Evolutionary conservation across 2,797 vertebrate species (phyloP).

Genomic region (Sphenopsis melanotis): DNA sequence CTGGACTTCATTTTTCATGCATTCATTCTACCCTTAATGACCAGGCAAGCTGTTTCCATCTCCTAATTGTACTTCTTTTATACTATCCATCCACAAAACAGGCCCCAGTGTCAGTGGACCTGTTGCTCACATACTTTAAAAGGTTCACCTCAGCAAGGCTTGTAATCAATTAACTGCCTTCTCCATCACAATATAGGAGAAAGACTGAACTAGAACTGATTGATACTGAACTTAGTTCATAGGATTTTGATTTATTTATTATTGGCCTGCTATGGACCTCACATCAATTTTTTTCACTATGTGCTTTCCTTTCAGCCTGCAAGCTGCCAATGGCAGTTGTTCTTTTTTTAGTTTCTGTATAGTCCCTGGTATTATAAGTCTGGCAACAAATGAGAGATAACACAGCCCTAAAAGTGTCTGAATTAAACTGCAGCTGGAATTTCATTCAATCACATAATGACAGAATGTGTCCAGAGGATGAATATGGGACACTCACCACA

Average conservation of each 20-base stretch:
- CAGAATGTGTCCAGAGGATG: background rate
- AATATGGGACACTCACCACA: background rate
- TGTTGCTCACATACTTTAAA: background rate
- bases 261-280: background rate
- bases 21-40: background rate
- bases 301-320: background rate
- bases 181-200: background rate
- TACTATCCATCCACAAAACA: background rate
- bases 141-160: background rate
- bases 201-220: background rate
- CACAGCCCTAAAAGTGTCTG: background rate
- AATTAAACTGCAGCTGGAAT: background rate
- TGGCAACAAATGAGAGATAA: constrained; percentile 3
- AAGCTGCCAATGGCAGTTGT: background rate
- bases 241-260: constrained; percentile 13
- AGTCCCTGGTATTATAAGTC: background rate
- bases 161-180: background rate
- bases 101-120: background rate
- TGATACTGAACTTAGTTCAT: background rate
- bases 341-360: background rate
- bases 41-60: background rate
- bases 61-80: background rate
- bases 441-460: background rate
- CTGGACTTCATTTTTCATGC: background rate
- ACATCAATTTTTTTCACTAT: background rate